Base-by-base conservation (phyloP, 2,888 invertebrate genomes). In the Alitta virens region DNA sequence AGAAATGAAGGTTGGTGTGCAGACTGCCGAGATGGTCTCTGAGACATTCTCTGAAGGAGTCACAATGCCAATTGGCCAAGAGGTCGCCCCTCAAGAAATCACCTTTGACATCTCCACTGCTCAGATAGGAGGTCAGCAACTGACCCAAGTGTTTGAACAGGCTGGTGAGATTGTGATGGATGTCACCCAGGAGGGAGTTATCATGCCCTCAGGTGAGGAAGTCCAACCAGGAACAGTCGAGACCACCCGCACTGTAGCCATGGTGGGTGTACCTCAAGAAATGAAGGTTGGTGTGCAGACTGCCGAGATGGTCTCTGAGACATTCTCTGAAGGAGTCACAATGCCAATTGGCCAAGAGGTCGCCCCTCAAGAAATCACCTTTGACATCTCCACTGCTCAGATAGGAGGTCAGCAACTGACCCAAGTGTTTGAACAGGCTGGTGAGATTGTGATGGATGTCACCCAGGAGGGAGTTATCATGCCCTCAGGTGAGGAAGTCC, bases 101-200 rank as follows among this genome's bases (percentile, higher is more conserved):
- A 18, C 14, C 25, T 25, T 63, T 42, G 50, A 63, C 14, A 38
- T 63, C 5, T 59, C 63, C 9, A 60, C 56, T 12, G 60, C 60
- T 25, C 55, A n/a, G 2, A 12, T 56, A 2, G 51, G 24, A 7
- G 12, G 24, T 25, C 46, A 24, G 9, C 25, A 18, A 16, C 33
- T 18, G 7, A 60, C 60, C n/a, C 60, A 63, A 26, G 56, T 40
- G 5, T 12, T 33, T 5, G 60, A 60, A 9, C 24, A 51, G 16
- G n/a, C 21, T 40, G 16, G 12, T 40, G 40, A 16, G 9, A 40
- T 40, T 9, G 16, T 9, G 12, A 9, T 12, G 40, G 40, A 40
- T 12, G 40, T 40, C 16, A 16, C 40, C 16, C 12, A 12, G 9
- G 40, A 40, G 16, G 9, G 12, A 12, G 16, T 40, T 9, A 40